These are phyloP conservation scores for Pseudomyrmex concolor DNA, from an alignment of 1,140 invertebrate species.

Conservation along the genomic window DNA sequence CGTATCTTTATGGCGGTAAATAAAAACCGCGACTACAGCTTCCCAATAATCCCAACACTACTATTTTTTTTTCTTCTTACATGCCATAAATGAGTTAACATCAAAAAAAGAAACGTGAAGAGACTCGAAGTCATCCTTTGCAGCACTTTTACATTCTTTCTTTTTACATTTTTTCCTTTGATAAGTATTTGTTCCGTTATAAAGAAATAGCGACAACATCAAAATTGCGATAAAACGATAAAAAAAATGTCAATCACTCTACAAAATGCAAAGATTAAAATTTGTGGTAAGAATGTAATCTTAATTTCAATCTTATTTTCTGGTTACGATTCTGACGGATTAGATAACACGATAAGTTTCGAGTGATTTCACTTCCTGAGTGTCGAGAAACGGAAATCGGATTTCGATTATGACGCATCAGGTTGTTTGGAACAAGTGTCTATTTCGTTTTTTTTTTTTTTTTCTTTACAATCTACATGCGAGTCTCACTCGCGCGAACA, in stretches of 20 bases:
- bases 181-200: neutral
- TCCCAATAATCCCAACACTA: too few species aligned
- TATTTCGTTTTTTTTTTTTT: too few species aligned
- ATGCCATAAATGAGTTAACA: too few species aligned
- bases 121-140: too few species aligned
- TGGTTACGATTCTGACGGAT: neutral
- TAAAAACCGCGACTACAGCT: too few species aligned
- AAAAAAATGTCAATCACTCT: constrained; percentile 24
- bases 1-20: constrained; percentile 37
- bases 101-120: too few species aligned
- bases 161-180: neutral
- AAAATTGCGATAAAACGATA: neutral
- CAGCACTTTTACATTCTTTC: too few species aligned
- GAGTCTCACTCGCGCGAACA: neutral
- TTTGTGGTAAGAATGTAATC: neutral
- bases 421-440: neutral
- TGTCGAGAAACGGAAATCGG: constrained; percentile 1
- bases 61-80: too few species aligned
- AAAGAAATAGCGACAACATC: neutral
- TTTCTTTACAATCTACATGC: too few species aligned
- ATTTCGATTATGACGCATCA: neutral
- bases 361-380: neutral
- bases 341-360: constrained; percentile 21
- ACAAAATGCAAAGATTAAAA: neutral
- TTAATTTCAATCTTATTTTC: neutral